These are phyloP conservation scores for Porphyrio hochstetteri DNA, from an alignment of 2,113 vertebrate genomes.

Conservation along the genomic window DNA sequence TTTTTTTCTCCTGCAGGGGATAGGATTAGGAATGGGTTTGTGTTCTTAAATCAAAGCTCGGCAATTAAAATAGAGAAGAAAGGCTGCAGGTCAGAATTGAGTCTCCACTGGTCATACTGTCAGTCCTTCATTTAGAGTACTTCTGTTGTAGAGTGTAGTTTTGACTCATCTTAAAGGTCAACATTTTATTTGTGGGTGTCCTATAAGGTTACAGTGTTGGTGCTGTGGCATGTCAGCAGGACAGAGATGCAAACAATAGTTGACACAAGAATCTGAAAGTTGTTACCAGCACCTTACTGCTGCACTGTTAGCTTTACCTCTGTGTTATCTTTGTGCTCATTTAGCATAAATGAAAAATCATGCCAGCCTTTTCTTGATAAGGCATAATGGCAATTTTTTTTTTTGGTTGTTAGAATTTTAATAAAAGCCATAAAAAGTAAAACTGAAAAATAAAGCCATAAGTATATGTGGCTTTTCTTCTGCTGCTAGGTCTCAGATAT, in stretches of 20 bases:
- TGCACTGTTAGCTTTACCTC: neutral
- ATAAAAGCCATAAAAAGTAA: neutral
- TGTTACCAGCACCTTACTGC: neutral
- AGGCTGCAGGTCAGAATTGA: neutral
- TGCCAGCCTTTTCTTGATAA: neutral
- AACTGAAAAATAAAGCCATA: neutral
- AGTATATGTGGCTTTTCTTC: accelerated
- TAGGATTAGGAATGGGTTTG: neutral
- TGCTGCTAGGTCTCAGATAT: neutral
- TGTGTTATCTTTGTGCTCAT: neutral
- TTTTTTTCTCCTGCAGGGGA: neutral
- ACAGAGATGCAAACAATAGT: accelerated
- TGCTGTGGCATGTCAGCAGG: neutral
- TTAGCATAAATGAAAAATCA: neutral
- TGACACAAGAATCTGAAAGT: neutral
- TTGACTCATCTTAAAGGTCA: neutral
- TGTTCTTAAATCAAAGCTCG: neutral
- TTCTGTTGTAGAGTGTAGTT: neutral
- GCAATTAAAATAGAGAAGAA: neutral
- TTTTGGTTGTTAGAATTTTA: neutral
- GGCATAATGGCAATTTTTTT: neutral
- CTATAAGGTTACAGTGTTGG: neutral
- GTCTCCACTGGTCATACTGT: neutral
- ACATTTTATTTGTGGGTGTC: neutral
- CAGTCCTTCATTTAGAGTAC: neutral